Evolutionary conservation across 2,797 vertebrate genomes (phyloP).

Genomic region (Eupleurogrammus muticus): DNA sequence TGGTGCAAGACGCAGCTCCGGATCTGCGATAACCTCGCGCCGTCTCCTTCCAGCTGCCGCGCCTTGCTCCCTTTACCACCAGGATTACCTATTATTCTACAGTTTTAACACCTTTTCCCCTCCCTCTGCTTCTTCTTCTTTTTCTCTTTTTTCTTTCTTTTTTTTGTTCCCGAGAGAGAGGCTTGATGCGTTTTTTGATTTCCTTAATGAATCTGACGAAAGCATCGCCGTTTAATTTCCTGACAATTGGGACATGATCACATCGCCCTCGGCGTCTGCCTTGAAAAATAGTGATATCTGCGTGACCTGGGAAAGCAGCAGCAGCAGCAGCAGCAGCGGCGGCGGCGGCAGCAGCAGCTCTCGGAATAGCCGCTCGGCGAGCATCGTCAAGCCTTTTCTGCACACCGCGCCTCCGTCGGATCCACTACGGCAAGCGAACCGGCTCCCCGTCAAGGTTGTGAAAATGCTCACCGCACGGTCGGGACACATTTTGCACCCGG

Average conservation of each 20-base stretch:
- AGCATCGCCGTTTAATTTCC: constrained; percentile 79
- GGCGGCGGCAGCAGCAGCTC: constrained; percentile 88
- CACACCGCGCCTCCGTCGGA: constrained; percentile 94
- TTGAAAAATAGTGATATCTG: constrained; percentile 89
- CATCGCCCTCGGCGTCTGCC: constrained; percentile 94
- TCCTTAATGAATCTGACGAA: constrained; percentile 83
- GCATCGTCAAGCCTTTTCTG: constrained; percentile 90
- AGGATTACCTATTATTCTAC: constrained; percentile 80
- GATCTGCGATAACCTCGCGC: constrained; percentile 85
- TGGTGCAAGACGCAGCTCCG: constrained; percentile 83
- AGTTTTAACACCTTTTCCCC: neutral
- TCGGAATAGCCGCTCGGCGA: constrained; percentile 89
- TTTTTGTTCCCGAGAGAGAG: constrained; percentile 38
- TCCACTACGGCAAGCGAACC: constrained; percentile 95
- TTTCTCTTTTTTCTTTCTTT: constrained; percentile 25
- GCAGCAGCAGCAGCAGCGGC: too few relatives aligned
- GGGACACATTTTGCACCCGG: constrained; percentile 99
- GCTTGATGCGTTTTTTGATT: constrained; percentile 49
- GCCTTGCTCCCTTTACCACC: constrained; percentile 76
- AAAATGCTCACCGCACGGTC: constrained; percentile 98
- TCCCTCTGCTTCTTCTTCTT: constrained; percentile 29
- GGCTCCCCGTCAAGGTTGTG: constrained; percentile 97
- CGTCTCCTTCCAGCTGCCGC: constrained; percentile 70
- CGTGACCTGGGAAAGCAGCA: constrained; percentile 88
- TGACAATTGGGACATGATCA: constrained; percentile 98